A percentile compares a stretch with the other conserved stretches of the same genome.
phyloP scores from a whole-genome alignment of 2,797 vertebrate genomes.

The Tadarida brasiliensis region DNA sequence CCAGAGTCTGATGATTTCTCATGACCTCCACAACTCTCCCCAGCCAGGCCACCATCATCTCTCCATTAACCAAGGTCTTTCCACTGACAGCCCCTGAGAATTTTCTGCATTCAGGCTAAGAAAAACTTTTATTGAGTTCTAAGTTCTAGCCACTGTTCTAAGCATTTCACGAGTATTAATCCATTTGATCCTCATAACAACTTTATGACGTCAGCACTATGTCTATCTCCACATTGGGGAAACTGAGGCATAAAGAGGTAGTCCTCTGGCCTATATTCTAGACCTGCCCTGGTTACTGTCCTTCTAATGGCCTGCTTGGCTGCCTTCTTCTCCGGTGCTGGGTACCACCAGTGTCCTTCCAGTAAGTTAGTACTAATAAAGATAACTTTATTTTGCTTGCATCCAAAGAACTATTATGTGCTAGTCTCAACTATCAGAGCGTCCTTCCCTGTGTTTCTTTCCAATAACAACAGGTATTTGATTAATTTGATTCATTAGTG shows the following conservation, averaged over 20 bases:
- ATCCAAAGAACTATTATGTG: neutral
- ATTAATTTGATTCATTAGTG: neutral
- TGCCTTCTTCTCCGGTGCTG: neutral
- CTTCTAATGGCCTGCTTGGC: neutral
- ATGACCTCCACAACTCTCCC: neutral
- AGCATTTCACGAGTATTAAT: neutral
- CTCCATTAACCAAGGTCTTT: neutral
- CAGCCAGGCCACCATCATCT: neutral
- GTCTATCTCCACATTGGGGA: neutral
- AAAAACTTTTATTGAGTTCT: neutral
- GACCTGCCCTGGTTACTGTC: neutral
- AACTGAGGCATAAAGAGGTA: neutral
- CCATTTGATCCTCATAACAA: constrained; percentile 1
- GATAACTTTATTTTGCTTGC: neutral
- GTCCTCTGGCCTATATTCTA: neutral
- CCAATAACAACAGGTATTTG: neutral
- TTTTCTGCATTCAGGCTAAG: neutral
- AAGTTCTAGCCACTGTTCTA: neutral
- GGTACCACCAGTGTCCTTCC: neutral
- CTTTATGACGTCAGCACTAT: neutral
- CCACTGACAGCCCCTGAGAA: neutral
- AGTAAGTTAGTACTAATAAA: constrained; percentile 40
- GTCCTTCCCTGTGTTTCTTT: neutral
- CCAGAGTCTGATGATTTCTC: neutral
- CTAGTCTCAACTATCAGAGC: neutral